These are phyloP conservation scores for Porites evermanni DNA, from an alignment of 92 coral and sea anemone genomes.

Conservation along the genomic window DNA sequence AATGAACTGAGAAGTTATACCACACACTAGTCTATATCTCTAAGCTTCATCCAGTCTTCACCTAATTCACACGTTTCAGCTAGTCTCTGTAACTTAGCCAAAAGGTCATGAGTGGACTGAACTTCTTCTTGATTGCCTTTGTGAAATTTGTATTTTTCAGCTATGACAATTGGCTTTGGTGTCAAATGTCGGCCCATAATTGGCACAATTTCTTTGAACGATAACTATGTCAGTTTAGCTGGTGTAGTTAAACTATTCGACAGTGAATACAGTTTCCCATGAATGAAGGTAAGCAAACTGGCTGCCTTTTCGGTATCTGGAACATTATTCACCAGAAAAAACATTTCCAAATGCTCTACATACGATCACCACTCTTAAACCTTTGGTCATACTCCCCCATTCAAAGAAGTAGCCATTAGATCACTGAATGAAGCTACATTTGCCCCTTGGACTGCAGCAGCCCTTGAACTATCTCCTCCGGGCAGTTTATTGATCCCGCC, in stretches of 20 bases:
- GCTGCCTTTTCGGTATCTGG: constrained; percentile 52
- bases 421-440: no score
- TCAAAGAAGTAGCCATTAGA: not conserved
- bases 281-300: constrained; percentile 49
- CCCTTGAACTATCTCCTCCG: no score
- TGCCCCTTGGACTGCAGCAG: no score
- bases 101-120: constrained; percentile 50
- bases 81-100: constrained; percentile 47
- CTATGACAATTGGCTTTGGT: constrained; percentile 54
- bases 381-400: not conserved
- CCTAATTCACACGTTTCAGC: constrained; percentile 54
- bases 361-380: constrained; percentile 52
- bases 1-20: constrained; percentile 21
- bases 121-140: constrained; percentile 33
- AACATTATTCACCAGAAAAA: constrained; percentile 41
- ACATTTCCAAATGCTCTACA: constrained; percentile 51
- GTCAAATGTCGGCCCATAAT: constrained; percentile 34
- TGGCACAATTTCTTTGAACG: constrained; percentile 40
- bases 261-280: constrained; percentile 54
- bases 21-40: constrained; percentile 58
- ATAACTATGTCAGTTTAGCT: constrained; percentile 38
- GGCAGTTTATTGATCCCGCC: no score
- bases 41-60: constrained; percentile 1
- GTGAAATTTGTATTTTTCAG: constrained; percentile 47
- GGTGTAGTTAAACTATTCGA: constrained; percentile 27